Evolutionary conservation across 2,888 invertebrate genomes (phyloP).

Genomic region (Drosophila atroscutellata): DNA sequence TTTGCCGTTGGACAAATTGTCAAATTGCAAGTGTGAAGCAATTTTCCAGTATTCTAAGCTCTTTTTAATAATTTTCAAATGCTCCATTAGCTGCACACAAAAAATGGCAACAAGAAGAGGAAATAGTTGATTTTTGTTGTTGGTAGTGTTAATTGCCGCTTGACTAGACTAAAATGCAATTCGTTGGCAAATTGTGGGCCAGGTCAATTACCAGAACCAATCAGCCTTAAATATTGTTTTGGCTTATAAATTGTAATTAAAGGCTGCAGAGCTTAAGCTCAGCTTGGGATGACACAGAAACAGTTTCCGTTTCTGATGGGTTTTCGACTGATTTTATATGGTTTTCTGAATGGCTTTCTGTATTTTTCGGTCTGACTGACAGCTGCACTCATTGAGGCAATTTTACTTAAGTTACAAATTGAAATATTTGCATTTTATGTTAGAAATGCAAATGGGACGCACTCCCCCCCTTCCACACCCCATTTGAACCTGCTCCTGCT

Average conservation of each 20-base stretch:
- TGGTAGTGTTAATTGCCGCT: conserved; percentile 57
- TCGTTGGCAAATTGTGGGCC: conserved; percentile 13
- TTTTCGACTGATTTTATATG: background rate
- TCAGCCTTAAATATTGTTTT: conserved; percentile 64
- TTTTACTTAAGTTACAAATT: conserved; percentile 83
- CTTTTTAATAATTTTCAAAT: conserved; percentile 23
- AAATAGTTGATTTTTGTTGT: conserved; percentile 1
- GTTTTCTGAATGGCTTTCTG: background rate
- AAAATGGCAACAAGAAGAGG: background rate
- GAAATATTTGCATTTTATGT: conserved; percentile 84
- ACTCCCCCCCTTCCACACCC: background rate
- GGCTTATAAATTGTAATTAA: conserved; percentile 32
- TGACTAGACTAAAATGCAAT: conserved; percentile 47
- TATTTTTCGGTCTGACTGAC: conserved; percentile 66
- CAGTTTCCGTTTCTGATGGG: background rate
- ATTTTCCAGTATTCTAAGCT: conserved; percentile 21
- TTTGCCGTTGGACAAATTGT: background rate
- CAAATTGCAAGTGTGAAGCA: conserved; percentile 15
- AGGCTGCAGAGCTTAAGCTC: background rate
- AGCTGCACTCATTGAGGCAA: conserved; percentile 82
- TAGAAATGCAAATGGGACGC: conserved; percentile 74
- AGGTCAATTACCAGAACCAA: conserved; percentile 69
- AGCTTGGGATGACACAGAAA: background rate
- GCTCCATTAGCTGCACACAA: conserved; percentile 33
- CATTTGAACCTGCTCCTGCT: background rate